phyloP scores from a whole-genome alignment of 2,888 invertebrate species.

The Patella caerulea region DNA sequence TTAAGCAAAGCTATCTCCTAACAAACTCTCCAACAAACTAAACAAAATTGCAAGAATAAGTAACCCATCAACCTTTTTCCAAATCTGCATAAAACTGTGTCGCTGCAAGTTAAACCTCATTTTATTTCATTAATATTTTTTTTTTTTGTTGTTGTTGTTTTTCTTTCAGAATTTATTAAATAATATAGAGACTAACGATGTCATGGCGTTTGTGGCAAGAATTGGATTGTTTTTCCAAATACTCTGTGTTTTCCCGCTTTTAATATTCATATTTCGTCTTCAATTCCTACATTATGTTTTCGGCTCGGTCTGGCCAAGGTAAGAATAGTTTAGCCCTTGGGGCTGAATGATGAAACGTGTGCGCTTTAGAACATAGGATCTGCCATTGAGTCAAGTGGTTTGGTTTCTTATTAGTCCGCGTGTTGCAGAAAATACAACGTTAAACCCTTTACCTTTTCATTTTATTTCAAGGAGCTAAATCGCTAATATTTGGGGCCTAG shows the following conservation, averaged over 20 bases:
- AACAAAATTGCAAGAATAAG: too few relatives aligned
- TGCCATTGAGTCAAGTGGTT: not conserved
- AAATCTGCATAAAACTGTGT: too few relatives aligned
- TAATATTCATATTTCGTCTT: constrained; percentile 85
- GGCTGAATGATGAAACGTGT: not conserved
- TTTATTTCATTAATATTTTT: too few relatives aligned
- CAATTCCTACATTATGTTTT: constrained; percentile 76
- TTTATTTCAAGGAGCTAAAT: too few relatives aligned
- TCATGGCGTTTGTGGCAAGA: constrained; percentile 84
- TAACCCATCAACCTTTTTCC: too few relatives aligned
- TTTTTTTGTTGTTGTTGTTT: constrained; percentile 2
- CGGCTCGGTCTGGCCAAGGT: constrained; percentile 72
- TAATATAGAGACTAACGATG: constrained; percentile 86
- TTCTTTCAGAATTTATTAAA: constrained; percentile 86
- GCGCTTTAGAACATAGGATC: not conserved
- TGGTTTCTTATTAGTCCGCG: not conserved
- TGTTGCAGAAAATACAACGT: too few relatives aligned
- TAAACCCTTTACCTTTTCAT: too few relatives aligned
- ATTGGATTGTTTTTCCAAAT: constrained; percentile 88
- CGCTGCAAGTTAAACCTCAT: too few relatives aligned
- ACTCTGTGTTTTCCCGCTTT: constrained; percentile 87
- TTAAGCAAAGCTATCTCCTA: too few relatives aligned
- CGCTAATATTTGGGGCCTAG: too few relatives aligned
- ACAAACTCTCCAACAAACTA: too few relatives aligned
- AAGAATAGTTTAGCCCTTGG: constrained; percentile 22